Evolutionary conservation across 37 sponge, comb jelly and placozoan species (phyloP), one percentile per base, ranked within the genome.

Genomic region (Dysidea cf. avara): DNA sequence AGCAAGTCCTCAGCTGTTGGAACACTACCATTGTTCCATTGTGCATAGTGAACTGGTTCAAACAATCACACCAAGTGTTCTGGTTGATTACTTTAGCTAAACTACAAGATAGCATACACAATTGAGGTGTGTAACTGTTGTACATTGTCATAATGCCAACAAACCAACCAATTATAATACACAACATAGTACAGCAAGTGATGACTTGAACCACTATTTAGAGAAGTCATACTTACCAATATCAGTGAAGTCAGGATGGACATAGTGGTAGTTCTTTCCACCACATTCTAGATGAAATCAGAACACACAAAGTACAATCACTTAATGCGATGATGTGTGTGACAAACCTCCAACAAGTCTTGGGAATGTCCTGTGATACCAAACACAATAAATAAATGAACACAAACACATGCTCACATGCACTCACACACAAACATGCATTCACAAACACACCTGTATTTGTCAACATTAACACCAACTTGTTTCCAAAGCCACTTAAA

Each of bases 211-310:
- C n/a, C n/a, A n/a, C n/a, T n/a, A n/a, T n/a, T n/a, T n/a, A n/a
- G n/a, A n/a, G n/a, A n/a, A n/a, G n/a, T n/a, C n/a, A n/a, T 2
- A 57, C 64, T 52, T 75, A 72, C 81, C 77, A 17, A 85, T 43
- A 39, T 88, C 83, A 39, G 96, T 93, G 7, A n/a, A n/a, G 17
- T 87, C 67, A 2, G 73, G 65, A 63, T 97, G 99, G 18, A 94
- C 81, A 39, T 91, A 66, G 54, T 97, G 99, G 64, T 84, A 97
- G 80, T 97, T 97, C 82, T 94, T 97, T 26, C 99, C 99, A 39
- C 99, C 99, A 75, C 90, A 85, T 61, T 97, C 98, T 83, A 63
- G 30, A 6, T 17, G 31, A 35, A 0, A 30, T 13, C 2, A 37
- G n/a, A 39, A 30, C 14, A n/a, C n/a, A n/a, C n/a, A n/a, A n/a